Evolutionary conservation across 2,888 invertebrate genomes (phyloP), one percentile per base, ranked within the genome.

Genomic region (Andricus curvator): DNA sequence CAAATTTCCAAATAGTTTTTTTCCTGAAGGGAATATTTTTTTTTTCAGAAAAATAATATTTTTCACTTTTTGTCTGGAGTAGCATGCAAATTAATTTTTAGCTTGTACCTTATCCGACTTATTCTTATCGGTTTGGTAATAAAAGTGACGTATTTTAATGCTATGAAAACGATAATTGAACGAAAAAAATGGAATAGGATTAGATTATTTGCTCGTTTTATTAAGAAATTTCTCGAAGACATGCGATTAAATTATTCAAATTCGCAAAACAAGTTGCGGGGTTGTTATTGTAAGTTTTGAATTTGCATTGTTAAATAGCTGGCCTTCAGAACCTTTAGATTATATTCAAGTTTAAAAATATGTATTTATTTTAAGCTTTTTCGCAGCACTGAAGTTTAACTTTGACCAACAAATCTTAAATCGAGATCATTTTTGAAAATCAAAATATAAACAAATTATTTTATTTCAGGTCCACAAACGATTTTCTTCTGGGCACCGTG

Each of bases 401-500:
- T 56, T n/a, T 4, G 2, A 1, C 2, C 8, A 22, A 22, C 1
- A 2, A n/a, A 22, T 22, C 2, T 11, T 22, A 11, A 60, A 60
- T 5, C 1, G 17, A 48, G 17, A 48, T 48, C 0, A 48, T 48
- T 17, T 48, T 48, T 17, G 17, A 48, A 48, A 48, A 48, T 48
- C 17, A 48, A 48, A 60, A 60, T 20, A 70, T 22, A 56, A 51
- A 22, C 13, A 33, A 33, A 56, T 56, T 80, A 66, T 62, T 51
- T 9, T 77, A 68, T 86, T 87, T 78, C 84, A 98, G 99, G 99
- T 92, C 99, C 99, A 15, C 99, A 99, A 94, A 99, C 99, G 4
- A 96, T 99, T 82, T 99, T 99, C 94, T 99, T 99, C 94, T 99
- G 99, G 99, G 98, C 99, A 60, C 99, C 99, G 83, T 95, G 96